Evolutionary conservation across 2,797 vertebrate genomes (phyloP).

Genomic region (Crocodylus rhombifer): DNA sequence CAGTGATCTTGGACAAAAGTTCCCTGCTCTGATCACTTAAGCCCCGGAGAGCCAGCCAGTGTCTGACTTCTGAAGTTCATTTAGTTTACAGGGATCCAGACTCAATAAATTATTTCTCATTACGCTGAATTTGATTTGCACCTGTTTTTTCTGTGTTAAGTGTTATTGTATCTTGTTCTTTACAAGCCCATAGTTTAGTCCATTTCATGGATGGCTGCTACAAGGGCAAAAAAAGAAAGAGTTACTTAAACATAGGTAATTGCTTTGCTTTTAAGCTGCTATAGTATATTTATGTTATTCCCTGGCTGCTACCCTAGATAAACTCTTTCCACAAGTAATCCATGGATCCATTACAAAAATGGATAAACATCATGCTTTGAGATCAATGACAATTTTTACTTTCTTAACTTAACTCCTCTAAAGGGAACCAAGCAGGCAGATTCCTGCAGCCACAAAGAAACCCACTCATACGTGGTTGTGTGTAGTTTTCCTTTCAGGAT

Average conservation of each 20-base stretch:
- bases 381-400: not conserved
- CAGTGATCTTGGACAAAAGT: too few species aligned
- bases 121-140: not conserved
- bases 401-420: not conserved
- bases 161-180: not conserved
- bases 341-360: not conserved
- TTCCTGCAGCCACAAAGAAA: fast-evolving
- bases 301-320: not conserved
- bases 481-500: not conserved
- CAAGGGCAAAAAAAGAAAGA: not conserved
- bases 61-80: not conserved
- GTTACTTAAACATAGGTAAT: not conserved
- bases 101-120: not conserved
- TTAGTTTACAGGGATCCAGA: not conserved
- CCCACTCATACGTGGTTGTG: not conserved
- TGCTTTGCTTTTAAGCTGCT: not conserved
- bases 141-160: not conserved
- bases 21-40: not conserved
- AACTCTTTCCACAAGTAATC: constrained; percentile 1
- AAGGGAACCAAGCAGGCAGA: not conserved
- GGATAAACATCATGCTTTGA: not conserved
- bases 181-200: not conserved
- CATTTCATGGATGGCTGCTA: not conserved
- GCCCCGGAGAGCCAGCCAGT: not conserved
- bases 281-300: not conserved